A percentile compares a stretch with the other conserved stretches of the same genome.
Evolutionary conservation across 2,888 invertebrate species (phyloP).

Genomic region (Anthophora plumipes): DNA sequence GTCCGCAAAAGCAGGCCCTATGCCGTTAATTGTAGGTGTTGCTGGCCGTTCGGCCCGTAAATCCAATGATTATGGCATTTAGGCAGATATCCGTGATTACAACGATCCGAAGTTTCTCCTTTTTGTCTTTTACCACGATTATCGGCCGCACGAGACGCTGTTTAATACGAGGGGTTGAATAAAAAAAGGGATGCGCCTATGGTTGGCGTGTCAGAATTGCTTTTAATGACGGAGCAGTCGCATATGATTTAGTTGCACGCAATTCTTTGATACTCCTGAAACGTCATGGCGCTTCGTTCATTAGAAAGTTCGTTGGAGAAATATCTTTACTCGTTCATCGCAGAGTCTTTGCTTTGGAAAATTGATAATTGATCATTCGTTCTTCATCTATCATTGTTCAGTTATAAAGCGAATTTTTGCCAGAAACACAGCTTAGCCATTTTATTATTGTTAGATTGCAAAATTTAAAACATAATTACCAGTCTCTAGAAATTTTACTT

Average conservation of each 20-base stretch:
- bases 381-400: too few species aligned
- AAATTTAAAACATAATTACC: too few species aligned
- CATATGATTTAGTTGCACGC: slow-evolving; percentile 48
- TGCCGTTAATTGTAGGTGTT: slow-evolving; percentile 79
- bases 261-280: slow-evolving; percentile 22
- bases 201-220: slow-evolving; percentile 46
- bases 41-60: slow-evolving; percentile 67
- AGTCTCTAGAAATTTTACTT: too few species aligned
- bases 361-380: too few species aligned
- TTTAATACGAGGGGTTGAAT: slow-evolving; percentile 49
- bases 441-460: too few species aligned
- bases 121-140: slow-evolving; percentile 33
- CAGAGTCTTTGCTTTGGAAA: too few species aligned
- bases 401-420: too few species aligned
- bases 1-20: slow-evolving; percentile 55
- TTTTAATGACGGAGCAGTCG: slow-evolving; percentile 52
- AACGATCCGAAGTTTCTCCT: slow-evolving; percentile 53
- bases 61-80: slow-evolving; percentile 79
- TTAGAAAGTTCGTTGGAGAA: too few species aligned
- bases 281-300: too few species aligned
- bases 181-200: slow-evolving; percentile 46
- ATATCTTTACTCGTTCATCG: too few species aligned
- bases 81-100: slow-evolving; percentile 74
- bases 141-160: slow-evolving; percentile 59
- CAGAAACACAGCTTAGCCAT: too few species aligned